These are phyloP conservation scores for Archaeoteleia sp. DNA, from an alignment of 2,888 invertebrate species.

Conservation along the genomic window DNA sequence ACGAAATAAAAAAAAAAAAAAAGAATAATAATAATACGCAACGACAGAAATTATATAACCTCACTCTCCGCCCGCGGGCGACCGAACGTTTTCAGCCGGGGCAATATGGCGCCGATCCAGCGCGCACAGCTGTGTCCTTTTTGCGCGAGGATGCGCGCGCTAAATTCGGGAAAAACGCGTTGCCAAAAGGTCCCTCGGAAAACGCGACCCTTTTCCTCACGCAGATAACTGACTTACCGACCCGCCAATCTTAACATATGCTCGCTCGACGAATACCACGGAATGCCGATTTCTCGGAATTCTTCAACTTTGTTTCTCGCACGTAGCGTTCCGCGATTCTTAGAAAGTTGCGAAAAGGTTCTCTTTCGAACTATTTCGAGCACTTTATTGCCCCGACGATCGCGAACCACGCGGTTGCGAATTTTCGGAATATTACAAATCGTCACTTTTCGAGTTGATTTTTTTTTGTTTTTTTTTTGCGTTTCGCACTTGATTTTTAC, in stretches of 20 bases:
- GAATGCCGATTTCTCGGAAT: background rate
- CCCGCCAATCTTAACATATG: conserved; percentile 11
- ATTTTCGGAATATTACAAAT: no score
- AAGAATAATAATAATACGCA: background rate
- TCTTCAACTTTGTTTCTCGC: background rate
- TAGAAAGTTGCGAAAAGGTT: no score
- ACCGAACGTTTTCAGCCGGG: conserved; percentile 18
- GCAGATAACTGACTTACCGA: conserved; percentile 11
- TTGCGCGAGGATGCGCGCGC: conserved; percentile 4
- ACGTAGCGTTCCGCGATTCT: background rate
- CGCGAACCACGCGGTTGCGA: no score
- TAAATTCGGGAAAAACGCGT: background rate
- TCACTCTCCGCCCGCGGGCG: conserved; percentile 24
- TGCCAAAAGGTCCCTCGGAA: background rate
- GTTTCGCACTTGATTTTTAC: background rate
- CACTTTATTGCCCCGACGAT: no score
- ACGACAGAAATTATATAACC: conserved; percentile 62
- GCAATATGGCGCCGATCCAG: conserved; percentile 12
- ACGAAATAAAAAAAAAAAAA: conserved; percentile 1
- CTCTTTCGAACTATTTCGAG: no score
- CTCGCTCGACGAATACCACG: conserved; percentile 3
- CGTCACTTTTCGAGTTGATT: no score
- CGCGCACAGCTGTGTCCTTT: conserved; percentile 29
- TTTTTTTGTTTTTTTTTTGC: no score
- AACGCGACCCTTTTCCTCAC: background rate